Percentiles rank a stretch among this genome's conserved stretches.
Evolutionary conservation across 2,888 invertebrate species (phyloP).

Genomic region (Ganaspis brasiliensis): DNA sequence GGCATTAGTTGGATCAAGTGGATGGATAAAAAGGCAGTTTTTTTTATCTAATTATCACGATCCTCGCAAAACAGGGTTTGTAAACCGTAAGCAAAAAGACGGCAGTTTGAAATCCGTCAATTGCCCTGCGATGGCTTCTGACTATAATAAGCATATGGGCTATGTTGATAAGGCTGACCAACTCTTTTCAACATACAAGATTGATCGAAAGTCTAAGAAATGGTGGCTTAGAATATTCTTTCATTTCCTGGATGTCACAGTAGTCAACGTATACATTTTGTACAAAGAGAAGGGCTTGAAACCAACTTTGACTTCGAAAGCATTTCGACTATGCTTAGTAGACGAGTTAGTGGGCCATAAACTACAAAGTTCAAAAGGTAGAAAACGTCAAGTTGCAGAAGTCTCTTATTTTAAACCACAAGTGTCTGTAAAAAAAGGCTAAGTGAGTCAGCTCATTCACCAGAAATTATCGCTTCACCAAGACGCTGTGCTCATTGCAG

Average conservation of each 20-base stretch:
- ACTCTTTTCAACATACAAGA: slow-evolving; percentile 42
- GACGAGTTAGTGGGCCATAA: slow-evolving; percentile 36
- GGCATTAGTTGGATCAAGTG: slow-evolving; percentile 69
- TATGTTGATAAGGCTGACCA: slow-evolving; percentile 53
- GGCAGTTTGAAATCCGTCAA: slow-evolving; percentile 59
- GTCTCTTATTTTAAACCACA: slow-evolving; percentile 23
- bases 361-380: slow-evolving; percentile 31
- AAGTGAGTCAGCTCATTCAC: slow-evolving; percentile 45
- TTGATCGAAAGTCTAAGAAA: slow-evolving; percentile 49
- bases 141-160: slow-evolving; percentile 69
- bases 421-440: slow-evolving; percentile 36
- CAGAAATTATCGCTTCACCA: slow-evolving; percentile 41
- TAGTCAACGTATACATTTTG: slow-evolving; percentile 40
- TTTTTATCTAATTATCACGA: slow-evolving; percentile 63
- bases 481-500: slow-evolving; percentile 47
- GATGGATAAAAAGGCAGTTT: slow-evolving; percentile 57
- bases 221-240: slow-evolving; percentile 53
- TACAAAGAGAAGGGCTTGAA: not conserved
- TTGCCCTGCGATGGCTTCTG: slow-evolving; percentile 63
- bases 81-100: slow-evolving; percentile 62
- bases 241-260: slow-evolving; percentile 24
- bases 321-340: slow-evolving; percentile 35
- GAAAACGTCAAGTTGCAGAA: slow-evolving; percentile 31
- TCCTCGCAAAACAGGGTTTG: slow-evolving; percentile 52
- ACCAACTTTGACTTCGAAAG: not conserved